phyloP scores from a whole-genome alignment of 2,797 vertebrate genomes.

The Acanthiza pusilla region DNA sequence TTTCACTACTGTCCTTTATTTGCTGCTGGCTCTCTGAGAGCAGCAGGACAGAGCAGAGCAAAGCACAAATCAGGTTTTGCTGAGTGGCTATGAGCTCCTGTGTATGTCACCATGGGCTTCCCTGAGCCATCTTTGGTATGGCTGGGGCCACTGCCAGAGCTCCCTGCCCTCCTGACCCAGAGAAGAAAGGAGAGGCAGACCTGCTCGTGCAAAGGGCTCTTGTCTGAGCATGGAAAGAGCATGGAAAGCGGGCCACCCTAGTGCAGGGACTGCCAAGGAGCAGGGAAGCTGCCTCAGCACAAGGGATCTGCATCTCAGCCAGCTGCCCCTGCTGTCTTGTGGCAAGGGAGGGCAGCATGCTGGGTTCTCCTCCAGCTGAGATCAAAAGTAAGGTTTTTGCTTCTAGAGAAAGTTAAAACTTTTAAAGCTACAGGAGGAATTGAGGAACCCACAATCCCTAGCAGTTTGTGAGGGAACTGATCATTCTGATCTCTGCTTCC shows the following conservation, averaged over 20 bases:
- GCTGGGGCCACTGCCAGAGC: not conserved
- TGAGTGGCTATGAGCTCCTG: not conserved
- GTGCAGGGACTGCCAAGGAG: not conserved
- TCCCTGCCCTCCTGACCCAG: not conserved
- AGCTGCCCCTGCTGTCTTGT: not conserved
- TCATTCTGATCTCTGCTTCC: not conserved
- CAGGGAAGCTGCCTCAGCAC: not conserved
- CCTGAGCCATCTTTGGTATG: not conserved
- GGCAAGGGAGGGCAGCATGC: not conserved
- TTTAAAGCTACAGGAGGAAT: not conserved
- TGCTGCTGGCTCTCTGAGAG: not conserved
- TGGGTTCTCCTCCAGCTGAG: not conserved
- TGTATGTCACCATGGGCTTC: fast-evolving
- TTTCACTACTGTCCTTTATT: not conserved
- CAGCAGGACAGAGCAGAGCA: not conserved
- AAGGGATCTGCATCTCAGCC: not conserved
- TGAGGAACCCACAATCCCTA: not conserved
- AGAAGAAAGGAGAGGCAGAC: not conserved
- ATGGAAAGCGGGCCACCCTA: not conserved
- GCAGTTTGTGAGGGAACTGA: not conserved
- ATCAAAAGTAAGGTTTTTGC: not conserved
- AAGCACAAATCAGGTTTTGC: not conserved
- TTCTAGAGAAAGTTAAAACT: not conserved
- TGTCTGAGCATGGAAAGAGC: not conserved
- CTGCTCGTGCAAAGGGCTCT: not conserved